Conservation (phyloP, 2,888 invertebrate species). For the Capitulum mitella region DNA sequence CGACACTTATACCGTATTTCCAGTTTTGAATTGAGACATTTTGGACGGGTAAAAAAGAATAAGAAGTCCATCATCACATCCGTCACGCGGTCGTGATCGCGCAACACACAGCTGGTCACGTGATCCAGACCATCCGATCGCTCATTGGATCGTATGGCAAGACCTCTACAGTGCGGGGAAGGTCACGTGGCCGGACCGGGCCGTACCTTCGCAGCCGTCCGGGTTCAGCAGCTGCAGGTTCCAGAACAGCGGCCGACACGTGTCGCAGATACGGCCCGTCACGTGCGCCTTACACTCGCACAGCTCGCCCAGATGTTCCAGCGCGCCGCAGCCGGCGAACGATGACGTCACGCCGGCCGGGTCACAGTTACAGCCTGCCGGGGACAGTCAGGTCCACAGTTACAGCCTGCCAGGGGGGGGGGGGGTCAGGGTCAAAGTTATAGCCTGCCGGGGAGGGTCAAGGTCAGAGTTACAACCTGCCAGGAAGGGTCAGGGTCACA, state of each 20-base stretch:
- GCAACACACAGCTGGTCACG: no score
- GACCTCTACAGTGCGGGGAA: no score
- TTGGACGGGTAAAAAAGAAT: no score
- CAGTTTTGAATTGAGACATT: no score
- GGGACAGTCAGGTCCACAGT: conserved; percentile 43
- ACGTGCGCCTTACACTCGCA: conserved; percentile 94
- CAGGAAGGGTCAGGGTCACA: not conserved
- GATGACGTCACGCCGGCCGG: conserved; percentile 85
- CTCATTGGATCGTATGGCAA: no score
- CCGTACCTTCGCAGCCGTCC: conserved; percentile 76
- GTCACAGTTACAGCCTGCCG: conserved; percentile 85
- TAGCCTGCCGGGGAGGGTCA: not conserved
- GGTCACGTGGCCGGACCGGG: not conserved
- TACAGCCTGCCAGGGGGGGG: not conserved
- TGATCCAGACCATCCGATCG: no score
- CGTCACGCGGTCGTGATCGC: no score
- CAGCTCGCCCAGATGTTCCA: conserved; percentile 76
- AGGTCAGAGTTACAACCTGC: not conserved
- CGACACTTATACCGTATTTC: no score
- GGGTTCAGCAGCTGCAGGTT: conserved; percentile 81
- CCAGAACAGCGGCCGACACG: conserved; percentile 89
- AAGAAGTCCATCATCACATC: no score
- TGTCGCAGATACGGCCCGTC: conserved; percentile 87
- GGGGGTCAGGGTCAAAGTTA: not conserved
- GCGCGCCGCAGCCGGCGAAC: conserved; percentile 79